Evolutionary conservation across 2,888 invertebrate genomes (phyloP).

Genomic region (Calliopum simillimum): DNA sequence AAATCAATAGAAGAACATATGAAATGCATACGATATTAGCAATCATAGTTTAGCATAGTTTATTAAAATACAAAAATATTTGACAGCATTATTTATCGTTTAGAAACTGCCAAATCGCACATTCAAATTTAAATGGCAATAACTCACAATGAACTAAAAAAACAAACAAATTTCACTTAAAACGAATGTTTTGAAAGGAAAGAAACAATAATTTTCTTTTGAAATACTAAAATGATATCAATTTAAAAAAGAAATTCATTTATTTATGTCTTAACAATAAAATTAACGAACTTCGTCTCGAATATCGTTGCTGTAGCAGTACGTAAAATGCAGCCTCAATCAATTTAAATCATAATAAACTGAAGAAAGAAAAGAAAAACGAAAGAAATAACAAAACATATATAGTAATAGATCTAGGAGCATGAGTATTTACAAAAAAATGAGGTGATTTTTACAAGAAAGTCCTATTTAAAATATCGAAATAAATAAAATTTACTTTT

Average conservation of each 20-base stretch:
- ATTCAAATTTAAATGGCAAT: too few species aligned
- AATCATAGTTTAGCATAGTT: too few species aligned
- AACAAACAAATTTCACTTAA: constrained; percentile 1
- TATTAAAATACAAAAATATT: too few species aligned
- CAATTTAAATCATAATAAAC: constrained; percentile 46
- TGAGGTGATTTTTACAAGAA: too few species aligned
- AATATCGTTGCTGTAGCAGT: neutral
- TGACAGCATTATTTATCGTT: too few species aligned
- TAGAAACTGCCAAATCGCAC: too few species aligned
- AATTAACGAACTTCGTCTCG: constrained; percentile 1
- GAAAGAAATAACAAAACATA: constrained; percentile 17
- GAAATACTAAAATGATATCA: neutral
- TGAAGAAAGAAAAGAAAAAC: constrained; percentile 40
- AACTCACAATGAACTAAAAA: neutral
- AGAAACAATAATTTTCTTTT: too few species aligned
- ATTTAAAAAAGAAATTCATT: constrained; percentile 1
- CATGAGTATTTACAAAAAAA: neutral
- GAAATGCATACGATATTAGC: too few species aligned
- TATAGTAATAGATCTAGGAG: neutral
- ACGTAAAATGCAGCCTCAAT: constrained; percentile 34
- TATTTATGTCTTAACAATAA: constrained; percentile 11
- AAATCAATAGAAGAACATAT: too few species aligned
- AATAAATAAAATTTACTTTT: neutral
- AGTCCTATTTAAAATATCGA: too few species aligned
- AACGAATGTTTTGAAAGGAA: too few species aligned